Conservation (phyloP, 2,888 invertebrate genomes). For the Euspilapteryx auroguttella region DNA sequence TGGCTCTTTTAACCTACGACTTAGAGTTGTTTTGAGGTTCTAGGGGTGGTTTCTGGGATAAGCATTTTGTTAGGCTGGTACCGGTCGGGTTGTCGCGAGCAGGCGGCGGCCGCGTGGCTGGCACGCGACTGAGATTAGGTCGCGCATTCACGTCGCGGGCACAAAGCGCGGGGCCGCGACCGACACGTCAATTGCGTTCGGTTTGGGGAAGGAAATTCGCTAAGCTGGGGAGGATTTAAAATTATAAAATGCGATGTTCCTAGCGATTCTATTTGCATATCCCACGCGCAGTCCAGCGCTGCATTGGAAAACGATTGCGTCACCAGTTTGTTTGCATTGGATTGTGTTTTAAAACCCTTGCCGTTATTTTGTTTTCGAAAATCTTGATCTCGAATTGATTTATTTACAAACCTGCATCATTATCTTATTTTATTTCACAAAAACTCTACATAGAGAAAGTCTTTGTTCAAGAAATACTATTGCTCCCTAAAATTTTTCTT, state of each 20-base stretch:
- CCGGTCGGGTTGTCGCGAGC: slow-evolving; percentile 40
- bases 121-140: slow-evolving; percentile 52
- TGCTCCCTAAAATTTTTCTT: neutral
- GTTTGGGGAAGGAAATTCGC: slow-evolving; percentile 46
- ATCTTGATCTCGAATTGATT: no score
- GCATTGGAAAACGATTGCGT: no score
- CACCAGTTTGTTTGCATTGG: no score
- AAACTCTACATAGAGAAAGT: no score
- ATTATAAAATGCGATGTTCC: slow-evolving; percentile 48
- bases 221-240: slow-evolving; percentile 51
- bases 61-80: slow-evolving; percentile 21
- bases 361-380: no score
- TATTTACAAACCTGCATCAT: neutral
- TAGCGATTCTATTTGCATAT: slow-evolving; percentile 51
- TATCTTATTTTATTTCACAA: no score
- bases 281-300: slow-evolving; percentile 32
- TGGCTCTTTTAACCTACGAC: slow-evolving; percentile 14
- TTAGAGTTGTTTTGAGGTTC: slow-evolving; percentile 17
- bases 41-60: slow-evolving; percentile 9
- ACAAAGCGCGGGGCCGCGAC: slow-evolving; percentile 39
- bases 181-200: slow-evolving; percentile 47
- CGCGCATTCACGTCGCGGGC: slow-evolving; percentile 45
- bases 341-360: no score
- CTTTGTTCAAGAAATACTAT: no score
- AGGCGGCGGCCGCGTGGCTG: slow-evolving; percentile 39